phyloP scores from a whole-genome alignment of 1,140 invertebrate genomes.

The Drosophila setifemur region DNA sequence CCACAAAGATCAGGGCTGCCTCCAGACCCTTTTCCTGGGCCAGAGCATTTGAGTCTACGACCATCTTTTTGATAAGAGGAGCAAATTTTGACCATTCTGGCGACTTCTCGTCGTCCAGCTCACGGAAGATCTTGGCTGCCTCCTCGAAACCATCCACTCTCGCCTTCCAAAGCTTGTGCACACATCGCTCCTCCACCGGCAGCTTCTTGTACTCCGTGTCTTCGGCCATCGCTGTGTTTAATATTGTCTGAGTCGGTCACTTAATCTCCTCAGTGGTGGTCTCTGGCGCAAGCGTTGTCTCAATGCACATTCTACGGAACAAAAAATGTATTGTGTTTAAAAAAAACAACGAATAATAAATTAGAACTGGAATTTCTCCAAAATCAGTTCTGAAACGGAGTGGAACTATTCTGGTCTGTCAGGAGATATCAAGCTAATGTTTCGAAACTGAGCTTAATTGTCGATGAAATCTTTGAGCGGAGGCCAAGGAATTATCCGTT shows the following conservation, averaged over 20 bases:
- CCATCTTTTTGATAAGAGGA: slow-evolving; percentile 97
- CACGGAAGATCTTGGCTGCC: slow-evolving; percentile 92
- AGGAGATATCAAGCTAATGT: slow-evolving; percentile 53
- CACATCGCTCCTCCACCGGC: slow-evolving; percentile 94
- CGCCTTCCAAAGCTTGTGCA: slow-evolving; percentile 98
- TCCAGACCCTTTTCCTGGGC: slow-evolving; percentile 98
- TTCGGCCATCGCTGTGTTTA: slow-evolving; percentile 87
- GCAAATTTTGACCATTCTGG: slow-evolving; percentile 96
- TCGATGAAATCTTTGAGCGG: slow-evolving; percentile 41
- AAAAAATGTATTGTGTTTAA: neutral
- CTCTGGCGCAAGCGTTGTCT: neutral
- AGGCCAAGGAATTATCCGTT: slow-evolving; percentile 38
- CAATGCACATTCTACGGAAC: slow-evolving; percentile 18
- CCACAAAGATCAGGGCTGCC: slow-evolving; percentile 93
- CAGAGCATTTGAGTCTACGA: slow-evolving; percentile 95
- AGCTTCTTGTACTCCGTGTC: slow-evolving; percentile 96
- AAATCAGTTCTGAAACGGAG: slow-evolving; percentile 33
- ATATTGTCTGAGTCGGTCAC: slow-evolving; percentile 2
- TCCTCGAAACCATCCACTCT: slow-evolving; percentile 96
- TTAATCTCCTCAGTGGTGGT: slow-evolving; percentile 20
- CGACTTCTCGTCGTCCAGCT: slow-evolving; percentile 95
- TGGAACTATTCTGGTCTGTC: slow-evolving; percentile 40
- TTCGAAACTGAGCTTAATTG: slow-evolving; percentile 70
- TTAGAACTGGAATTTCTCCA: neutral
- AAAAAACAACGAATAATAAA: neutral